phyloP scores from a whole-genome alignment of 1,140 invertebrate genomes.

The Anoplolepis gracilipes region DNA sequence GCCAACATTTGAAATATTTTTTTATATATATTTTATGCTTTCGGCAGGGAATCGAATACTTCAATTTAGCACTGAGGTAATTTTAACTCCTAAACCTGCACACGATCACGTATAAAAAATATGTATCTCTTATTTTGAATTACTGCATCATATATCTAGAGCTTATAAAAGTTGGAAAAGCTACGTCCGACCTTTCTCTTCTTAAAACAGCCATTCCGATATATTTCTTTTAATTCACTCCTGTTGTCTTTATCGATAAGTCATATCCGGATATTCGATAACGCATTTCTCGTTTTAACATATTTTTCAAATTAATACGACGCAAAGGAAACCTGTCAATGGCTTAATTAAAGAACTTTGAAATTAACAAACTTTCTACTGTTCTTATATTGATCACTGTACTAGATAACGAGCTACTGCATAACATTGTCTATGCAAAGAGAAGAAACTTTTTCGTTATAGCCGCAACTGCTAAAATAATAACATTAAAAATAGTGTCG shows the following conservation, averaged over 20 bases:
- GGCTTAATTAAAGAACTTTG: conserved; percentile 20
- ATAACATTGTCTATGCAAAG: not conserved
- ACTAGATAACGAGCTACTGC: not conserved
- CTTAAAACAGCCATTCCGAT: conserved; percentile 1
- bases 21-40: conserved; percentile 20
- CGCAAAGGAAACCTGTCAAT: not conserved
- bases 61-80: conserved; percentile 3
- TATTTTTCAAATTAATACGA: not conserved
- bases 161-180: conserved; percentile 6
- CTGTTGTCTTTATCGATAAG: not conserved
- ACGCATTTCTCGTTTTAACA: not conserved
- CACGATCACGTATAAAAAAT: not conserved
- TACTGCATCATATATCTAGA: conserved; percentile 12
- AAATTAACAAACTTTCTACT: not conserved
- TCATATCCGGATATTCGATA: conserved; percentile 14
- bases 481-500: not conserved
- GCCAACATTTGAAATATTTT: conserved; percentile 34
- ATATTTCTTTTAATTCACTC: conserved; percentile 27
- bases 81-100: not conserved
- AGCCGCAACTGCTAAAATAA: not conserved
- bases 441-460: not conserved
- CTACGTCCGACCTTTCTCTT: not conserved
- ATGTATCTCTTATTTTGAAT: conserved; percentile 28
- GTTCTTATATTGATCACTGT: not conserved
- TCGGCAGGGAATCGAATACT: conserved; percentile 12